phyloP scores from a whole-genome alignment of 1,140 invertebrate genomes.

The Bombus pyrosoma region DNA sequence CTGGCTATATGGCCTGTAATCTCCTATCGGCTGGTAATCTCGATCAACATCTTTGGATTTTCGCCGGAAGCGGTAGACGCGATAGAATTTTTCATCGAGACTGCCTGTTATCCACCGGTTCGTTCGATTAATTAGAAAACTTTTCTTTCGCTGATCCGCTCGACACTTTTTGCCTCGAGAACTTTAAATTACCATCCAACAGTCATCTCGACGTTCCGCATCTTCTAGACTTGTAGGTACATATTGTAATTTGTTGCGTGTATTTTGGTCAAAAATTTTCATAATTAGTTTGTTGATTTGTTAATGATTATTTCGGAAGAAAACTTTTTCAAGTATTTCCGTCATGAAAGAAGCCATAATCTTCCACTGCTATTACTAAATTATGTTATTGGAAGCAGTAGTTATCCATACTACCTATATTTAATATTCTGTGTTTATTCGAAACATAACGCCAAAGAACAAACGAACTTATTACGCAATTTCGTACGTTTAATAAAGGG shows the following conservation, averaged over 20 bases:
- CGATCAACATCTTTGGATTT: slow-evolving; percentile 57
- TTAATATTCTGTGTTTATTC: too few species aligned
- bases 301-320: too few species aligned
- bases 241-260: neutral
- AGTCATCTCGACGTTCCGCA: neutral
- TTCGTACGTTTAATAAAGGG: too few species aligned
- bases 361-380: too few species aligned
- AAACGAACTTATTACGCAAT: too few species aligned
- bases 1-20: slow-evolving; percentile 31
- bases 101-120: slow-evolving; percentile 22
- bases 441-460: too few species aligned
- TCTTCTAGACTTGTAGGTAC: neutral
- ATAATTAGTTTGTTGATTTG: neutral
- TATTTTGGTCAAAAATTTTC: neutral
- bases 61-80: neutral
- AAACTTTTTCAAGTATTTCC: too few species aligned
- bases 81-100: slow-evolving; percentile 64
- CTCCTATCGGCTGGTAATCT: slow-evolving; percentile 52
- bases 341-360: too few species aligned
- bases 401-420: too few species aligned
- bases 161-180: slow-evolving; percentile 32
- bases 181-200: slow-evolving; percentile 61
- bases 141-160: slow-evolving; percentile 45
- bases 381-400: too few species aligned
- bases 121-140: slow-evolving; percentile 69